Base-by-base conservation (phyloP, 2,888 invertebrate species). In the Hoplodrina blanda region DNA sequence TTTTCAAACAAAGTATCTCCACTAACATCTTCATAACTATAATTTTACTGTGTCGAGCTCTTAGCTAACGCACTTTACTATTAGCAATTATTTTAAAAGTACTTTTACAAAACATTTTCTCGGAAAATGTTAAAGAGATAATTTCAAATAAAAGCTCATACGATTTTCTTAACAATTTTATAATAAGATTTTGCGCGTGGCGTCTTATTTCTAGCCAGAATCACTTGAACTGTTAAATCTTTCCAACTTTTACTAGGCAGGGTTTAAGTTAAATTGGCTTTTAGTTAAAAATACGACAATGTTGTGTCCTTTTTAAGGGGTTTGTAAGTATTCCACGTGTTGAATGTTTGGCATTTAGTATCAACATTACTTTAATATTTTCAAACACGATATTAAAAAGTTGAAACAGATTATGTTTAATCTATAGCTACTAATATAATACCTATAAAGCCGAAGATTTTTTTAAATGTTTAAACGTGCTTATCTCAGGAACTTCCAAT, bases 101-200 rank as follows among this genome's bases (percentile, higher is more conserved):
- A 50, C 65, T 80, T 69, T 55, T 59, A 59, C 69, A 33, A 33
- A 60, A 60, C 62, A 66, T 76, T 78, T 76, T 65, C 76, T 62
- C 0, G 13, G 59, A 56, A 76, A 78, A 66, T 62, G 17, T 70
- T 37, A 6, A 11, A 44, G 19, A 76, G 37, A 70, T 80, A 19
- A 80, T 70, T 76, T 56, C 53, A 56, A 55, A 75, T 77, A 62
- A 69, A 25, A 53, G 52, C 52, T 75, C 46, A 19, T 62, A 64
- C 52, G 69, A 75, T 69, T 62, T 69, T 69, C 69, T 80, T 62
- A 44, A 75, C 63, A 79, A 69, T 69, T 77, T 77, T 53, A 53
- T 69, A 55, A 65, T 50, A 75, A 69, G 46, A 75, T 75, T 62
- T 62, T 65, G 25, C 49, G 10, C 54, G 17, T 62, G 17, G 52